Percentiles rank a stretch among this genome's conserved stretches.
Conservation (phyloP, 2,888 invertebrate species). For the Drosophila pseudotalamancana region DNA sequence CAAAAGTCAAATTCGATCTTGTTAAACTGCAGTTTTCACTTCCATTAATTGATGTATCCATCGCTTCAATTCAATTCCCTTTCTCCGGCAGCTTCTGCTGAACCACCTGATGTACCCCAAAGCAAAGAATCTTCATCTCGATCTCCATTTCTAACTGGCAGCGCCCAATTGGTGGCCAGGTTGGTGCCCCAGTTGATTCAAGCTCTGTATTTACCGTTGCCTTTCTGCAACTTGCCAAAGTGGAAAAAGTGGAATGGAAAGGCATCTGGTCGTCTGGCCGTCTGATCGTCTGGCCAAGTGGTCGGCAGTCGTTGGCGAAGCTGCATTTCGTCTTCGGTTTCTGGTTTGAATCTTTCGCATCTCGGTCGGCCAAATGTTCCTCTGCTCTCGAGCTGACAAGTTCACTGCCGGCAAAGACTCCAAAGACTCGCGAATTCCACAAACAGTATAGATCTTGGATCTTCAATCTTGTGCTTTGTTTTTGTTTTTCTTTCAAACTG, state of each 20-base stretch:
- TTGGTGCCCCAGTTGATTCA: constrained; percentile 47
- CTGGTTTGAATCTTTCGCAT: constrained; percentile 22
- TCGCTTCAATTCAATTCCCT: constrained; percentile 30
- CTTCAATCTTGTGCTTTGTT: not conserved
- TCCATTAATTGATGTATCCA: not conserved
- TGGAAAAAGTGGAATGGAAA: constrained; percentile 75
- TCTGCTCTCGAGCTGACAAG: constrained; percentile 68
- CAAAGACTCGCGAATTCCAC: not conserved
- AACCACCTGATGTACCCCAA: not conserved
- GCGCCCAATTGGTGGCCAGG: constrained; percentile 20
- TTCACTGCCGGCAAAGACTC: constrained; percentile 44
- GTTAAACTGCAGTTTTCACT: constrained; percentile 16
- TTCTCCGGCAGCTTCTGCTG: constrained; percentile 10
- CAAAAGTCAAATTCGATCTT: not conserved
- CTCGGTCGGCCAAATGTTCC: constrained; percentile 67
- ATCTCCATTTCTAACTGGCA: constrained; percentile 5
- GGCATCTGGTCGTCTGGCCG: constrained; percentile 45
- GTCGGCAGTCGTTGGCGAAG: constrained; percentile 4
- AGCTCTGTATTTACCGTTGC: constrained; percentile 58
- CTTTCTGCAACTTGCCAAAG: constrained; percentile 53
- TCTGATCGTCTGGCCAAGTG: constrained; percentile 8
- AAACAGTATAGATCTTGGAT: not conserved
- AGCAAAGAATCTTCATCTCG: constrained; percentile 23
- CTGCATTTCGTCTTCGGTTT: constrained; percentile 21
- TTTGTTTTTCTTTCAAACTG: not conserved